A percentile compares a stretch with the other conserved stretches of the same genome.
These are phyloP conservation scores for Nebria brevicollis DNA, from an alignment of 2,888 invertebrate genomes.

Conservation along the genomic window DNA sequence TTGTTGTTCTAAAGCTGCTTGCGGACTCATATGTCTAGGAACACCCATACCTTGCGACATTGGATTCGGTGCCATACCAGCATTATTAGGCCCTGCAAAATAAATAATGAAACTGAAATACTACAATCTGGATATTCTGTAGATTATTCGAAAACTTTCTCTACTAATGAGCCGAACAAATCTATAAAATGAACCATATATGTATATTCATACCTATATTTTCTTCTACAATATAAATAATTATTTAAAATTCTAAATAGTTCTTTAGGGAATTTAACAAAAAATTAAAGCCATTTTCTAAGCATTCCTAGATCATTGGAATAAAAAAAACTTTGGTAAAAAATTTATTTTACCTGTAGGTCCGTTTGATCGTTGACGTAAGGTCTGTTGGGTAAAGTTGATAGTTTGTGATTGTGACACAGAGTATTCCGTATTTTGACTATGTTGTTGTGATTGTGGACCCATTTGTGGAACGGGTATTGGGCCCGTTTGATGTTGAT, in stretches of 20 bases:
- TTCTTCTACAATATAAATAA: too few relatives aligned
- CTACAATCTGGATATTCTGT: not conserved
- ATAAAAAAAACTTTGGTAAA: not conserved
- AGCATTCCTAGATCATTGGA: not conserved
- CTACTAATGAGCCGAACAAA: too few relatives aligned
- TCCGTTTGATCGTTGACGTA: constrained; percentile 67
- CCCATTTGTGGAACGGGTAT: constrained; percentile 29
- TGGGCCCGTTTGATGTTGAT: constrained; percentile 47
- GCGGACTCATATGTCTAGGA: constrained; percentile 54
- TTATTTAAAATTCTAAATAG: not conserved
- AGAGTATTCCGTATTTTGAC: constrained; percentile 68
- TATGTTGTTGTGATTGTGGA: constrained; percentile 46
- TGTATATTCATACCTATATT: too few relatives aligned
- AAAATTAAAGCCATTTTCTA: not conserved
- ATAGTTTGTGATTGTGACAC: constrained; percentile 87
- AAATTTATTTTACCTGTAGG: constrained; percentile 53
- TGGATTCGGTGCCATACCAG: constrained; percentile 28
- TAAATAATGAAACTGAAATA: not conserved
- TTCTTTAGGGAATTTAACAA: not conserved
- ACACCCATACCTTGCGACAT: constrained; percentile 29
- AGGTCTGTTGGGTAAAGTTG: constrained; percentile 81
- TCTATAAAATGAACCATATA: too few relatives aligned
- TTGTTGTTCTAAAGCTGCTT: constrained; percentile 58
- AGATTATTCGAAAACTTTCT: too few relatives aligned
- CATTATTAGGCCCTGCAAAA: constrained; percentile 15